A percentile compares a stretch with the other conserved stretches of the same genome.
Conservation (phyloP, 1,140 invertebrate species). For the Vanessa tameamea region DNA sequence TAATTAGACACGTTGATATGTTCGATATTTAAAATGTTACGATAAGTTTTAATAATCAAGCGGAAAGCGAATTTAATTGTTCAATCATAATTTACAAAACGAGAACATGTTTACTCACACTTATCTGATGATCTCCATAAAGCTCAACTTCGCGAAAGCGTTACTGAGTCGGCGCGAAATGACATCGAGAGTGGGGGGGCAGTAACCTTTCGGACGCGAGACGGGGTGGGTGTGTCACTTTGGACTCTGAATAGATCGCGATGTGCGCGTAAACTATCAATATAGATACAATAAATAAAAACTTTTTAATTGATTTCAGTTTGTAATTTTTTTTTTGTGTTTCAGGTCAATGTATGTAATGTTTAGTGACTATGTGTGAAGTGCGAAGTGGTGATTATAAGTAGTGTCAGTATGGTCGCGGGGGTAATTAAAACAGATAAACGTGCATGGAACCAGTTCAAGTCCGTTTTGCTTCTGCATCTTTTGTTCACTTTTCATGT, state of each 20-base stretch:
- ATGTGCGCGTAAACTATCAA: slow-evolving; percentile 56
- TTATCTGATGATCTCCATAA: slow-evolving; percentile 57
- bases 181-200: slow-evolving; percentile 66
- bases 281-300: slow-evolving; percentile 26
- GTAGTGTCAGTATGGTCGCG: slow-evolving; percentile 72
- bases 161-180: slow-evolving; percentile 77
- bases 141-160: slow-evolving; percentile 65
- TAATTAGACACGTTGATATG: background rate
- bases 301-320: slow-evolving; percentile 1
- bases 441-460: slow-evolving; percentile 69
- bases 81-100: slow-evolving; percentile 30
- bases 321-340: slow-evolving; percentile 3
- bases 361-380: slow-evolving; percentile 55
- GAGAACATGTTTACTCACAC: slow-evolving; percentile 31
- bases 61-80: slow-evolving; percentile 24
- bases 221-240: slow-evolving; percentile 67
- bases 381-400: slow-evolving; percentile 59
- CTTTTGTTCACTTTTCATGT: slow-evolving; percentile 62
- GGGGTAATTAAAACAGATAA: slow-evolving; percentile 69
- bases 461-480: slow-evolving; percentile 63
- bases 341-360: background rate
- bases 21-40: background rate
- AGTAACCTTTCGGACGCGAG: slow-evolving; percentile 61
- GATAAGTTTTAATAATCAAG: background rate
- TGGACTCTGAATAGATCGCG: slow-evolving; percentile 59